These are phyloP conservation scores for Pollicipes pollicipes DNA, from an alignment of 1,140 invertebrate genomes.

Conservation along the genomic window DNA sequence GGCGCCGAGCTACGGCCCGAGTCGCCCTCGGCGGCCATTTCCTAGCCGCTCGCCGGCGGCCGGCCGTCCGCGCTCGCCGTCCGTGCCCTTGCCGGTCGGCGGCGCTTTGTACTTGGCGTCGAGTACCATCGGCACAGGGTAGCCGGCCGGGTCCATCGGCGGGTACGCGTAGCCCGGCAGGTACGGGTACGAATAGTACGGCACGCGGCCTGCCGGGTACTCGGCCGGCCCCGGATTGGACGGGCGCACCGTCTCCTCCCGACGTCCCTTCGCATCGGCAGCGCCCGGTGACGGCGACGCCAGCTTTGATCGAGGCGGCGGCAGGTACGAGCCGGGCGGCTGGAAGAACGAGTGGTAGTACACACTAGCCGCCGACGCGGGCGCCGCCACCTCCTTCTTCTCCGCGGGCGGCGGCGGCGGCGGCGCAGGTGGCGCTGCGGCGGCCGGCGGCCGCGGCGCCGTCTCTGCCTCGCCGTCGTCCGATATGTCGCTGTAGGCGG, in stretches of 20 bases:
- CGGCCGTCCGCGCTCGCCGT: too few species aligned
- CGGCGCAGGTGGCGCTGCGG: background rate
- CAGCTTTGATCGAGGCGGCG: too few species aligned
- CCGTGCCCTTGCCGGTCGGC: background rate
- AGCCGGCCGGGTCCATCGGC: background rate
- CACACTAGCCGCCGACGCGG: background rate
- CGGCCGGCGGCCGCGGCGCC: too few species aligned
- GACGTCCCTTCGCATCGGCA: too few species aligned
- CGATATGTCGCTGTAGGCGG: slow-evolving; percentile 15
- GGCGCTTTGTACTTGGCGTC: background rate
- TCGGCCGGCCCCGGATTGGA: background rate
- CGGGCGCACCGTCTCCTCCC: too few species aligned
- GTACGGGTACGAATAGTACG: background rate
- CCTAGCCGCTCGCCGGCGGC: too few species aligned
- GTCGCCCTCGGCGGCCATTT: background rate
- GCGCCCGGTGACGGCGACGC: too few species aligned
- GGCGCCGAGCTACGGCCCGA: background rate
- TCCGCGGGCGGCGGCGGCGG: too few species aligned
- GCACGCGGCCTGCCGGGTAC: background rate
- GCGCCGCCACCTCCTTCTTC: background rate
- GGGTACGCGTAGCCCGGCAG: background rate
- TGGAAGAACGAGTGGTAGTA: background rate
- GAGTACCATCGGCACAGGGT: background rate
- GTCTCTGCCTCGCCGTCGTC: slow-evolving; percentile 14
- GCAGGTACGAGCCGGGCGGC: too few species aligned